Evolutionary conservation across 2,113 vertebrate genomes (phyloP), one percentile per base, ranked within the genome.

Genomic region (Muscicapa adusta): DNA sequence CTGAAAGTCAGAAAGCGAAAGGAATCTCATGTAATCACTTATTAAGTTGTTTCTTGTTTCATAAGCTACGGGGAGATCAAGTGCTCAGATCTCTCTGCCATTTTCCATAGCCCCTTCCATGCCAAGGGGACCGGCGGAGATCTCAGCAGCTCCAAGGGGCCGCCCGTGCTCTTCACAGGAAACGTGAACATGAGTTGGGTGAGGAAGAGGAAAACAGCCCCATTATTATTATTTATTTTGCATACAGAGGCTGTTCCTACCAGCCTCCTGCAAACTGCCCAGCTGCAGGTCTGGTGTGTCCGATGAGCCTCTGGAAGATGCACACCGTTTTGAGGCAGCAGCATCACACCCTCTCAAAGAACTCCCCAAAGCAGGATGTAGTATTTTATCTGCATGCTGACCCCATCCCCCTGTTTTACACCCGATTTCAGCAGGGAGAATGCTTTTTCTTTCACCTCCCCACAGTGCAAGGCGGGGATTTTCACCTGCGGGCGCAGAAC

Each of bases 1-100:
- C 63, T 95, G 93, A 92, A 95, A 96, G 96, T 97, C 89, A 93
- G 97, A 96, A 91, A 96, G 96, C 94, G 84, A 97, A 97, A 97
- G 95, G 97, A 96, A 97, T 96, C 91, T 94, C 93, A 57, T 97
- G 96, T 93, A 96, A 96, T 92, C 85, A 43, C 88, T 93, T 97
- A 93, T 85, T 95, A 96, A 96, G 93, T 94, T 97, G 77, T 80
- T 96, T 95, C 86, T 94, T 94, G 88, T 96, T 96, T 96, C 89
- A 91, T 91, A 94, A 96, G 83, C 85, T 89, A 67, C 0, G 0
- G 63, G 60, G 87, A 92, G 92, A 95, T 95, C 95, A 96, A 95
- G 89, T 51, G 87, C 87, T 94, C 74, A 60, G 45, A 83, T 72
- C 82, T 91, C 77, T 40, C 53, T 93, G 77, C 71, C 89, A 61